phyloP scores from a whole-genome alignment of 37 sponge, comb jelly and placozoan species.

The Spongia lamella region DNA sequence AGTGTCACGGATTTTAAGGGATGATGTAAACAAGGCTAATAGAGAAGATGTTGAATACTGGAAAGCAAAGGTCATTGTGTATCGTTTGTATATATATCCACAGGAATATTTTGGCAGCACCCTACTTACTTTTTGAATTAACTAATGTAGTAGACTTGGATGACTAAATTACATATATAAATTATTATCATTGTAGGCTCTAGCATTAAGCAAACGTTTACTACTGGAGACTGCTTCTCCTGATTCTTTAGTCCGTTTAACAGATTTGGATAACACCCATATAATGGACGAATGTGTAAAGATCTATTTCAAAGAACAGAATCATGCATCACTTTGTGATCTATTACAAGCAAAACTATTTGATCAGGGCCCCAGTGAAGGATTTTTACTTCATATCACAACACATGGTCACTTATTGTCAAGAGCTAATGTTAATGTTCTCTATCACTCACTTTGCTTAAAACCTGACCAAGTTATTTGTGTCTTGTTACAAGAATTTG shows the following conservation, averaged over 20 bases:
- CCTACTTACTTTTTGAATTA: too few relatives aligned
- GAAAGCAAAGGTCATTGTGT: too few relatives aligned
- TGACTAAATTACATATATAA: too few relatives aligned
- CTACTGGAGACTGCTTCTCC: conserved; percentile 33
- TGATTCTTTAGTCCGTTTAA: conserved; percentile 21
- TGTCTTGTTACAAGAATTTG: not conserved
- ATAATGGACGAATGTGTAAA: conserved; percentile 4
- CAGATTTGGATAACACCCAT: not conserved
- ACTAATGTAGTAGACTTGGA: too few relatives aligned
- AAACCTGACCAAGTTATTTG: not conserved
- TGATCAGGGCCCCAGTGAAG: not conserved
- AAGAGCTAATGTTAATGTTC: not conserved
- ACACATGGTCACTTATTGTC: conserved; percentile 20
- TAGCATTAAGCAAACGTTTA: not conserved
- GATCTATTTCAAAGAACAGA: conserved; percentile 7
- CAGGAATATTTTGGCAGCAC: too few relatives aligned
- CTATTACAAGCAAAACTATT: not conserved
- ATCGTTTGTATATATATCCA: too few relatives aligned
- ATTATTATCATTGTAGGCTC: conserved; percentile 5
- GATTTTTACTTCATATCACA: conserved; percentile 15
- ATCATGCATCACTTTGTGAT: conserved; percentile 9
- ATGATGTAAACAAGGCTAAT: not conserved
- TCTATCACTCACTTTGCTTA: not conserved
- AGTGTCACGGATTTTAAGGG: not conserved
- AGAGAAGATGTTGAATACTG: too few relatives aligned